These are phyloP conservation scores for Scolopax bukidnonensis DNA, from an alignment of 2,797 vertebrate genomes.

Conservation along the genomic window DNA sequence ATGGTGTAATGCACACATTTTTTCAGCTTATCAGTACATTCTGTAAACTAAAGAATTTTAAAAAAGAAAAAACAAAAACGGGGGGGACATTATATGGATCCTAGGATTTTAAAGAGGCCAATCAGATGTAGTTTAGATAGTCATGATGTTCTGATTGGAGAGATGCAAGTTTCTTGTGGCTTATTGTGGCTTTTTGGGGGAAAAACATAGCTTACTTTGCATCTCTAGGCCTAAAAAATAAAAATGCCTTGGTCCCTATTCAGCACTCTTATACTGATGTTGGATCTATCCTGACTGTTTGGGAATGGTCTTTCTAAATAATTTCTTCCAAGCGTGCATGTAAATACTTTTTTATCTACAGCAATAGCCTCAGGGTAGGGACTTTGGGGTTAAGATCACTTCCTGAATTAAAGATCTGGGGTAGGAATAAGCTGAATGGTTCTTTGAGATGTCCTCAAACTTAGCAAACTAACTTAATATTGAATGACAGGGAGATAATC, in stretches of 20 bases:
- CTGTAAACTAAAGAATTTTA: slow-evolving; percentile 54
- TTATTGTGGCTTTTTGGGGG: slow-evolving; percentile 60
- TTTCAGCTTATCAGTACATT: slow-evolving; percentile 57
- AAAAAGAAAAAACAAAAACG: slow-evolving; percentile 29
- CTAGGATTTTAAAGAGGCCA: slow-evolving; percentile 74
- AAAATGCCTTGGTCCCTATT: not conserved
- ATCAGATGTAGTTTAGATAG: slow-evolving; percentile 77
- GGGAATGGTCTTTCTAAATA: not conserved
- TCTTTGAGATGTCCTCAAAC: not conserved
- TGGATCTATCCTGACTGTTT: not conserved
- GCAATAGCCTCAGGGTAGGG: accelerated
- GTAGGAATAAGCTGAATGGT: not conserved
- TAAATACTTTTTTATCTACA: not conserved
- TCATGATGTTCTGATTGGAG: slow-evolving; percentile 81
- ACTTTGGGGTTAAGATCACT: not conserved
- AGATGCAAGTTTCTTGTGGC: slow-evolving; percentile 69
- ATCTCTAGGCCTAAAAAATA: slow-evolving; percentile 20
- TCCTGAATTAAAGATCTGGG: not conserved
- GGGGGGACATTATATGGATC: slow-evolving; percentile 55
- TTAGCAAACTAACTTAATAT: not conserved
- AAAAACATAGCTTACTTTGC: slow-evolving; percentile 21
- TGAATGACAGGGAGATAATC: not conserved
- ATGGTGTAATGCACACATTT: slow-evolving; percentile 54
- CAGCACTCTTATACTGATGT: not conserved
- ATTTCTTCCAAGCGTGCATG: not conserved